Evolutionary conservation across 2,797 vertebrate genomes (phyloP).

Genomic region (Selene dorsalis): DNA sequence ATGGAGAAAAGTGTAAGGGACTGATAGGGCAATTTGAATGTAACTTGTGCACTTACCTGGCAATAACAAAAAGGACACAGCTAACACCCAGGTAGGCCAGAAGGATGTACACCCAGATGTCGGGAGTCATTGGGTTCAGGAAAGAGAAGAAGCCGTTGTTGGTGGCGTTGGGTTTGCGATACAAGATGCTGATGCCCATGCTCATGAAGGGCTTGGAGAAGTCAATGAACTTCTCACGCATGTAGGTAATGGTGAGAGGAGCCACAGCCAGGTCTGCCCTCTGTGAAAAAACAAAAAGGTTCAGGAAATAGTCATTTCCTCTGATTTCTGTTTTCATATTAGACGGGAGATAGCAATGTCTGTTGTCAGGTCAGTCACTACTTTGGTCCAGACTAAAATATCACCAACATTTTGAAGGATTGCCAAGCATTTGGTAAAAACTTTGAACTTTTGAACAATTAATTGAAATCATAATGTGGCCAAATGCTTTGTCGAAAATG

Average conservation of each 20-base stretch:
- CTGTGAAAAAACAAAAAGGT: slow-evolving; percentile 76
- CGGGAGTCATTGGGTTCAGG: slow-evolving; percentile 96
- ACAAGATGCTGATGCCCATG: slow-evolving; percentile 97
- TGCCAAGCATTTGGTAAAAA: too few relatives aligned
- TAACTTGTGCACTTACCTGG: slow-evolving; percentile 87
- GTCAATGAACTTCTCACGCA: slow-evolving; percentile 95
- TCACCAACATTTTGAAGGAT: background rate
- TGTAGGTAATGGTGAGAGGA: slow-evolving; percentile 97
- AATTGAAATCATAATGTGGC: too few relatives aligned
- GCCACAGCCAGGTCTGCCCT: slow-evolving; percentile 97
- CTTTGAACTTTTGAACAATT: too few relatives aligned
- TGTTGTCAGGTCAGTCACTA: background rate
- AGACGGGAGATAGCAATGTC: background rate
- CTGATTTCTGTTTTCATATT: background rate
- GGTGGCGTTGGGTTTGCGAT: slow-evolving; percentile 95
- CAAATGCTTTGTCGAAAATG: too few relatives aligned
- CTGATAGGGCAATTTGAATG: slow-evolving; percentile 24
- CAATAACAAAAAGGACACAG: slow-evolving; percentile 99
- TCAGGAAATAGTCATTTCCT: background rate
- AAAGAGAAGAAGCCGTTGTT: slow-evolving; percentile 98
- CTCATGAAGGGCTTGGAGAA: slow-evolving; percentile 99
- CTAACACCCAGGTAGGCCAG: slow-evolving; percentile 98
- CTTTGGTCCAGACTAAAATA: background rate
- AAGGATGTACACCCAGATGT: slow-evolving; percentile 99
- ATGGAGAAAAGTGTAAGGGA: slow-evolving; percentile 28